A percentile compares a stretch with the other conserved stretches of the same genome.
These are phyloP conservation scores for Tetramorium alpestre DNA, from an alignment of 1,140 invertebrate genomes.

Conservation along the genomic window DNA sequence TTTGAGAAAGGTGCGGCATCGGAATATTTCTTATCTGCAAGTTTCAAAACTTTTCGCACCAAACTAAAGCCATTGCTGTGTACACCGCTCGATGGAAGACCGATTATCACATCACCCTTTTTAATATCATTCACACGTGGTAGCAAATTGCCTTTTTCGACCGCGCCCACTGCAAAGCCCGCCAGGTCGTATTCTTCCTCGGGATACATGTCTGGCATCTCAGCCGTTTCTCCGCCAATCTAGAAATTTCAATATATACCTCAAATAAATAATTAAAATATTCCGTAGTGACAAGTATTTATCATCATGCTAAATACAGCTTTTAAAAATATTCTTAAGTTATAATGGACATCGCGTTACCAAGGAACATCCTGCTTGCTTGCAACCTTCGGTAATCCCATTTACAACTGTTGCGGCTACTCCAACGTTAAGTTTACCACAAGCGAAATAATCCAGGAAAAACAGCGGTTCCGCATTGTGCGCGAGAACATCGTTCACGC, in stretches of 20 bases:
- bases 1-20: conserved; percentile 93
- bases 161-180: conserved; percentile 97
- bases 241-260: conserved; percentile 58
- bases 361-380: conserved; percentile 94
- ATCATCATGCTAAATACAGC: neutral
- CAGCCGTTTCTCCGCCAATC: conserved; percentile 96
- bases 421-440: conserved; percentile 92
- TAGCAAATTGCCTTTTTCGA: conserved; percentile 91
- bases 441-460: conserved; percentile 98
- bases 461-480: conserved; percentile 98
- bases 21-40: conserved; percentile 87
- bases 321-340: conserved; percentile 3
- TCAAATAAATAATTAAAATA: neutral
- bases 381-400: conserved; percentile 95
- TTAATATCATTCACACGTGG: conserved; percentile 90
- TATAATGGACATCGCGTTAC: conserved; percentile 86
- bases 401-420: conserved; percentile 92
- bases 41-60: conserved; percentile 93
- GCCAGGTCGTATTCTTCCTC: conserved; percentile 97
- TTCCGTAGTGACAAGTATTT: neutral
- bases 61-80: conserved; percentile 99
- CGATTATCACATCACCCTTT: conserved; percentile 94
- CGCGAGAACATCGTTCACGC: conserved; percentile 98
- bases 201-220: conserved; percentile 97
- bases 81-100: conserved; percentile 94